Conservation (phyloP, 2,113 vertebrate species). For the Hippocampus barbouri region DNA sequence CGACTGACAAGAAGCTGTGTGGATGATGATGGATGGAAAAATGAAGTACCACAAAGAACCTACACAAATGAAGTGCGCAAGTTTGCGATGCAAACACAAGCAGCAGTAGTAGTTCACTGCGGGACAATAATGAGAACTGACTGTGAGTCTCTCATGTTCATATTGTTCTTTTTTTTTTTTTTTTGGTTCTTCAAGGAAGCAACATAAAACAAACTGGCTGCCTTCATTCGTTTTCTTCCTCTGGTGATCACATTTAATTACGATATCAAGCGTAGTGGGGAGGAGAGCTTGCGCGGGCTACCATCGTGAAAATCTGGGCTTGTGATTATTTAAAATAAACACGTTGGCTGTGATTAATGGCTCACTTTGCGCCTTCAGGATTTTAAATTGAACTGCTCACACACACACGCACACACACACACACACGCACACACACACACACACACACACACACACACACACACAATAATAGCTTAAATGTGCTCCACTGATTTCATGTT, state of each 20-base stretch:
- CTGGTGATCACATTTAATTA: conserved; percentile 10
- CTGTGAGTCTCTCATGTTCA: conserved; percentile 13
- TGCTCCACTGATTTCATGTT: conserved; percentile 1
- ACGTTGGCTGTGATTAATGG: conserved; percentile 7
- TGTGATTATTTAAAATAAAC: conserved; percentile 10
- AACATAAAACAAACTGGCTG: not conserved
- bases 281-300: not conserved
- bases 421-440: not conserved
- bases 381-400: conserved; percentile 1
- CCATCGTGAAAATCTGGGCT: not conserved
- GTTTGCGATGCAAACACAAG: not conserved
- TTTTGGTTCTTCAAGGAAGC: conserved; percentile 8
- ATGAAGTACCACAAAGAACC: not conserved
- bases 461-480: not conserved
- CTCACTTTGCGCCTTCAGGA: conserved; percentile 5
- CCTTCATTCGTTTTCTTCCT: conserved; percentile 7
- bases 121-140: not conserved
- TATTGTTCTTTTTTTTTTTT: conserved; percentile 11
- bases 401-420: not conserved
- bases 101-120: not conserved
- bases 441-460: not conserved
- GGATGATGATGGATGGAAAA: not conserved
- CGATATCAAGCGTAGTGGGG: conserved; percentile 11
- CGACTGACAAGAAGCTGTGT: too few species aligned
- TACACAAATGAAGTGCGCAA: not conserved